These are phyloP conservation scores for Phortica okadai DNA, from an alignment of 2,888 invertebrate genomes.

Conservation along the genomic window DNA sequence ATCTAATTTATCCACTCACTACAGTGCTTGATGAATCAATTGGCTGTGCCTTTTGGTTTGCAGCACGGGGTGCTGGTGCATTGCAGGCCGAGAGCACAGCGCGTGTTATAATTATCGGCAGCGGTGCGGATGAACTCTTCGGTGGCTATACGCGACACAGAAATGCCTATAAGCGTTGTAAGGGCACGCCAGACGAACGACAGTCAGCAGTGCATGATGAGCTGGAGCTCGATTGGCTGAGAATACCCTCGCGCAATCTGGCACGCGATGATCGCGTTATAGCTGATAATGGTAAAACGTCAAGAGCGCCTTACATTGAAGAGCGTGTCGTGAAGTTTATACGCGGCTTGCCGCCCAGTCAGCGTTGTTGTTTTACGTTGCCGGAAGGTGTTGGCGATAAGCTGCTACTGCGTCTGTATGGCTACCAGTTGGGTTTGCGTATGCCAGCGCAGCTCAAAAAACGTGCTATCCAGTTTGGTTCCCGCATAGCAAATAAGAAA, in stretches of 20 bases:
- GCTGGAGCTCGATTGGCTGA: slow-evolving; percentile 86
- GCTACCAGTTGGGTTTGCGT: slow-evolving; percentile 82
- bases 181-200: slow-evolving; percentile 76
- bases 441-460: slow-evolving; percentile 86
- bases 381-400: slow-evolving; percentile 95
- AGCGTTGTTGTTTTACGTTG: slow-evolving; percentile 76
- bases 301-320: slow-evolving; percentile 88
- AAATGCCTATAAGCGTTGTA: slow-evolving; percentile 81
- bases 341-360: slow-evolving; percentile 81
- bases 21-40: slow-evolving; percentile 97
- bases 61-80: slow-evolving; percentile 83
- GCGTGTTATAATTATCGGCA: slow-evolving; percentile 79
- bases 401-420: slow-evolving; percentile 86
- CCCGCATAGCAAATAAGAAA: slow-evolving; percentile 92
- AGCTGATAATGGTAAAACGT: slow-evolving; percentile 81
- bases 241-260: slow-evolving; percentile 93
- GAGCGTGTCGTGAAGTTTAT: slow-evolving; percentile 83
- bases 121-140: slow-evolving; percentile 98
- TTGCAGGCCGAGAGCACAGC: slow-evolving; percentile 47
- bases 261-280: slow-evolving; percentile 95
- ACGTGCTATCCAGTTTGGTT: slow-evolving; percentile 97
- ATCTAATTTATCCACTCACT: slow-evolving; percentile 89
- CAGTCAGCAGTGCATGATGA: slow-evolving; percentile 80
- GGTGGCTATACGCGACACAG: slow-evolving; percentile 95
- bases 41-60: slow-evolving; percentile 98